These are phyloP conservation scores for Lucilia sericata DNA, from an alignment of 1,140 invertebrate genomes.

Conservation along the genomic window DNA sequence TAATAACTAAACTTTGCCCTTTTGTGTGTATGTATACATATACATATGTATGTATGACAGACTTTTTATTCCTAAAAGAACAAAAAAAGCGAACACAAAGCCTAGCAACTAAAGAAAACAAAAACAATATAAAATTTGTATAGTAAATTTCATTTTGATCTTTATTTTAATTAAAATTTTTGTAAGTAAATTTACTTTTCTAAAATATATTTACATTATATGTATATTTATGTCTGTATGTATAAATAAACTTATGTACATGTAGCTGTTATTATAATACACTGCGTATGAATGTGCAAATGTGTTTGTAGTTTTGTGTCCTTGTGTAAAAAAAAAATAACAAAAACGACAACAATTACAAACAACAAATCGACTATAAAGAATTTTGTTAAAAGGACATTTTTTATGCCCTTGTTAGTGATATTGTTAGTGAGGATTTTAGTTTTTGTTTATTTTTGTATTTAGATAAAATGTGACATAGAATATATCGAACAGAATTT, in stretches of 20 bases:
- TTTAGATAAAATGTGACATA: not conserved
- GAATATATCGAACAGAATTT: not conserved
- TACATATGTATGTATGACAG: too few relatives aligned
- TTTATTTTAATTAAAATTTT: slow-evolving; percentile 41
- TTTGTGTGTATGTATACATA: not conserved
- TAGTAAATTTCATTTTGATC: slow-evolving; percentile 23
- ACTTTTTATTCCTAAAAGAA: not conserved
- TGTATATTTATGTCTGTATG: not conserved
- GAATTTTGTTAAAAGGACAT: slow-evolving; percentile 20
- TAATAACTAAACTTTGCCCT: slow-evolving; percentile 30
- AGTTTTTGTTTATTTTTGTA: not conserved
- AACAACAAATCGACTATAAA: slow-evolving; percentile 31
- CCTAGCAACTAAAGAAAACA: not conserved
- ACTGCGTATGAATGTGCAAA: not conserved
- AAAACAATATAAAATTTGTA: not conserved
- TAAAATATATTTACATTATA: slow-evolving; percentile 32
- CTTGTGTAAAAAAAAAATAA: not conserved
- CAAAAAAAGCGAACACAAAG: not conserved
- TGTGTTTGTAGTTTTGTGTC: not conserved
- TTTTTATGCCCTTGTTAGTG: not conserved
- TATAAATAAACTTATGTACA: too few relatives aligned
- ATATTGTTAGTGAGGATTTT: not conserved
- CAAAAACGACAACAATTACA: not conserved
- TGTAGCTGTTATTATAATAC: not conserved
- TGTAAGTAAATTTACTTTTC: slow-evolving; percentile 33